These are phyloP conservation scores for Melinopterus prodromus DNA, from an alignment of 2,888 invertebrate genomes.

Conservation along the genomic window DNA sequence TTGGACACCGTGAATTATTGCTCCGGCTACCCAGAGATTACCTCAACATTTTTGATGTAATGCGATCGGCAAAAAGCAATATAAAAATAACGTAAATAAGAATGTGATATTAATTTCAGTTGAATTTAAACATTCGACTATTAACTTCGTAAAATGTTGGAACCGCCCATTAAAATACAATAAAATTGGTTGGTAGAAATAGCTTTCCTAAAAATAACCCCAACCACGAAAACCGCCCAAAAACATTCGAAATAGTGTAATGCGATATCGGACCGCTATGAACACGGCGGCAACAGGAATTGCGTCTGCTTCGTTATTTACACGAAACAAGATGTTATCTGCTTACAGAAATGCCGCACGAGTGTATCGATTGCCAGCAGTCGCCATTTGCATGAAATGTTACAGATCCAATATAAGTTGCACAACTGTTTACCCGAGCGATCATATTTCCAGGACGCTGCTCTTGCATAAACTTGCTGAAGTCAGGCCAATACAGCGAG, in stretches of 20 bases:
- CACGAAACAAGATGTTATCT: slow-evolving; percentile 4
- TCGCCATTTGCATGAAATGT: slow-evolving; percentile 25
- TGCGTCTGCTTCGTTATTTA: background rate
- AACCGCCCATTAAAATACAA: background rate
- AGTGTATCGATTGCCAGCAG: background rate
- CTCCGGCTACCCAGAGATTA: too few relatives aligned
- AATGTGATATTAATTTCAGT: too few relatives aligned
- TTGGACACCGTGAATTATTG: too few relatives aligned
- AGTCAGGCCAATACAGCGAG: background rate
- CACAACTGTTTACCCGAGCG: slow-evolving; percentile 8
- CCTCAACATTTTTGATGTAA: too few relatives aligned
- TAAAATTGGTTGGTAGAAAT: background rate
- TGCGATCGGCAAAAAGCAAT: too few relatives aligned
- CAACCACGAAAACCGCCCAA: background rate
- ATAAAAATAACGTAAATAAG: too few relatives aligned
- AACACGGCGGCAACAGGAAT: background rate
- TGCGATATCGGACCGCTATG: background rate
- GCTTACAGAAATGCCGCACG: background rate
- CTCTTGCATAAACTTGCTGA: slow-evolving; percentile 18
- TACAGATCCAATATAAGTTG: slow-evolving; percentile 13
- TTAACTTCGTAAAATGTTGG: background rate
- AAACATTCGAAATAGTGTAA: background rate
- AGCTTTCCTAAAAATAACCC: slow-evolving; percentile 4
- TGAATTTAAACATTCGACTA: too few relatives aligned
- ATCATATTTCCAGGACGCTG: slow-evolving; percentile 20